phyloP scores from a whole-genome alignment of 2,113 vertebrate genomes.

The Lanius ludovicianus region DNA sequence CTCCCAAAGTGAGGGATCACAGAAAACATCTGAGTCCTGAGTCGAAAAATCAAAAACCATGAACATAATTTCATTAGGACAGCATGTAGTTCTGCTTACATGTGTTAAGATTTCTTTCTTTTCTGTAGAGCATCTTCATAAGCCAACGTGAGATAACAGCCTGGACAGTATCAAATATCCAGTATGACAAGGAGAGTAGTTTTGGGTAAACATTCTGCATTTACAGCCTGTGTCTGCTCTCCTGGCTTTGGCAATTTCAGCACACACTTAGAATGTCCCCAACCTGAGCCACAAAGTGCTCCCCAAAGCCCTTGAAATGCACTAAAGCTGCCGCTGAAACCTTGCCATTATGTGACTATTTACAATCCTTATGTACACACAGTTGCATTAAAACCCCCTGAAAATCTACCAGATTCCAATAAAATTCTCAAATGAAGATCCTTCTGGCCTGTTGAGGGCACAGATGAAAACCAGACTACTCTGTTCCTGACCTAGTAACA shows the following conservation, averaged over 20 bases:
- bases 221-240: not conserved
- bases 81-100: not conserved
- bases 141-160: not conserved
- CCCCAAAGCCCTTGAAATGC: not conserved
- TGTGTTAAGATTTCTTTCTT: not conserved
- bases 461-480: not conserved
- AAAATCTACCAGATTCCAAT: not conserved
- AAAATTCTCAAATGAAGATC: not conserved
- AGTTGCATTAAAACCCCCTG: not conserved
- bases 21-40: not conserved
- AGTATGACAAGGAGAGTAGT: not conserved
- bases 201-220: not conserved
- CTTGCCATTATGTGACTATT: not conserved
- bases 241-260: not conserved
- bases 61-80: not conserved
- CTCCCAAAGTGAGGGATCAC: not conserved
- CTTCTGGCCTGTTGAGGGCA: not conserved
- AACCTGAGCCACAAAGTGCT: not conserved
- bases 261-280: not conserved
- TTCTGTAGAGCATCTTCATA: not conserved
- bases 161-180: not conserved
- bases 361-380: fast-evolving
- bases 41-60: not conserved
- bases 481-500: not conserved
- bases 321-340: not conserved